Base-by-base conservation (phyloP, 2,888 invertebrate species). In the Melanotus villosus region DNA sequence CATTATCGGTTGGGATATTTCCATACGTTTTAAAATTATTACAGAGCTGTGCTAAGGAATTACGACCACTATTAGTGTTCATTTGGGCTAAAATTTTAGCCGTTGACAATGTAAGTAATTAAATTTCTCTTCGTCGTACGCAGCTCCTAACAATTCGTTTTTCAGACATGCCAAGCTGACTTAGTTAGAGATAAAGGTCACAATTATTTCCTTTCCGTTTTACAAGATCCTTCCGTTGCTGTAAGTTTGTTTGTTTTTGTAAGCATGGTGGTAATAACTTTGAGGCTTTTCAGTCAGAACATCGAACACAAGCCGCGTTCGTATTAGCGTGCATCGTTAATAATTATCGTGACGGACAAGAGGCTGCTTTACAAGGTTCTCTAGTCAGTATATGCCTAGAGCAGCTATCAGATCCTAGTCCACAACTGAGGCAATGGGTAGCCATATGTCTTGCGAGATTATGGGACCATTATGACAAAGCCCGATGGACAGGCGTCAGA, bases 71-170 rank as follows among this genome's bases (percentile, higher is more conserved):
- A 69, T 89, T 99, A 77, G 97, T 99, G 45, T 98, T 98, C 84
- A 98, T 99, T 77, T 99, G 99, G 99, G 98, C 99, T 14, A 98
- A 98, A 87, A 98, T 99, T 78, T 87, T 99, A 66, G 97, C 98
- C 26, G 97, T 98, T 3, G 99, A 99, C 84, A 93, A 92, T 83
- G 96, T 95, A 80, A 89, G 91, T 88, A 45, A 9, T 6, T 70
- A 57, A 38, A 23, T 47, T 47, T 10, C n/a, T 41, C 7, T 56
- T n/a, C n/a, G n/a, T n/a, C n/a, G n/a, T n/a, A n/a, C n/a, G n/a
- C n/a, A n/a, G n/a, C n/a, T n/a, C n/a, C n/a, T n/a, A n/a, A n/a
- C n/a, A n/a, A n/a, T n/a, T n/a, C 10, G 10, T 30, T 56, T 71
- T 69, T 50, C 87, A 97, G 93, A 94, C 93, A 52, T 99, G 98